A percentile compares a stretch with the other conserved stretches of the same genome.
Evolutionary conservation across 2,888 invertebrate species (phyloP).

Genomic region (Sericinus montela): DNA sequence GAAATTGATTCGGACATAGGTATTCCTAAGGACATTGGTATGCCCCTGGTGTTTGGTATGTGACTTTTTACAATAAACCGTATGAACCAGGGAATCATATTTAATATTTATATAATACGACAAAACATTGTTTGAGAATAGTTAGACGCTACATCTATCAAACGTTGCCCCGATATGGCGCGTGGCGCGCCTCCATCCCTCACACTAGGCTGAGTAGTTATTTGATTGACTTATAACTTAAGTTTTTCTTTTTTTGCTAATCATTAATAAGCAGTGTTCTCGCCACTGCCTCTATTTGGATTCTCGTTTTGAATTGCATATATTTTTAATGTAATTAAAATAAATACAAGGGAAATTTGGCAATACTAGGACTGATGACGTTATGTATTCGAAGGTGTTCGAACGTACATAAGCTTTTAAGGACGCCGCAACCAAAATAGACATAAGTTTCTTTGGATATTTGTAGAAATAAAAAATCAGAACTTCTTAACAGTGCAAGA

Average conservation of each 20-base stretch:
- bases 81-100: slow-evolving; percentile 10
- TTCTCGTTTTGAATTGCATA: not conserved
- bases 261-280: slow-evolving; percentile 12
- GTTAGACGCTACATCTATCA: slow-evolving; percentile 16
- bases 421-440: no score
- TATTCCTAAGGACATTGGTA: slow-evolving; percentile 13
- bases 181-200: slow-evolving; percentile 14
- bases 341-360: no score
- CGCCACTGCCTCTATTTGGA: not conserved
- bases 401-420: no score
- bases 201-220: slow-evolving; percentile 3
- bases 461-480: no score
- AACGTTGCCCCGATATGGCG: slow-evolving; percentile 11
- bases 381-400: no score
- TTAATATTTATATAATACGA: slow-evolving; percentile 17
- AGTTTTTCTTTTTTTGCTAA: slow-evolving; percentile 2
- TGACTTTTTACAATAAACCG: slow-evolving; percentile 13
- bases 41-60: slow-evolving; percentile 4
- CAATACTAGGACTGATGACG: no score
- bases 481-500: no score
- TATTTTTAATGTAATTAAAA: no score
- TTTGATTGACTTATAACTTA: slow-evolving; percentile 18
- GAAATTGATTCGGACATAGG: slow-evolving; percentile 1
- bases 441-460: no score
- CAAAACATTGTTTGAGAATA: slow-evolving; percentile 8